Evolutionary conservation across 2,113 vertebrate species (phyloP).

Genomic region (Saccopteryx leptura): DNA sequence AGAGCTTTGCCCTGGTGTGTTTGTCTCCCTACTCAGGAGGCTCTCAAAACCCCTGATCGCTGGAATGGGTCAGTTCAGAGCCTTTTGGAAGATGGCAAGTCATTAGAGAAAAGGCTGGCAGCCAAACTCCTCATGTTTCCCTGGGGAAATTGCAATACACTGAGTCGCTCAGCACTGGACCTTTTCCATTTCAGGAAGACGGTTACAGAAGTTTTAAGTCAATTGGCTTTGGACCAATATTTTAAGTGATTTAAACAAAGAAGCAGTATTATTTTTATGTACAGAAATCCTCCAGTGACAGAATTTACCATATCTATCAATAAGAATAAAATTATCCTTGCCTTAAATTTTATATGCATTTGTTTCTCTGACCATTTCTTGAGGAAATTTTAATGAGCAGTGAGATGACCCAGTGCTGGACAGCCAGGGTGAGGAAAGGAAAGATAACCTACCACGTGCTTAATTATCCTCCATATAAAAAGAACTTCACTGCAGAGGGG

Average conservation of each 20-base stretch:
- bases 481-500: neutral
- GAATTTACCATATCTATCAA: neutral
- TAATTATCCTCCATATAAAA: conserved; percentile 74
- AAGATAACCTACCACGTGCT: conserved; percentile 73
- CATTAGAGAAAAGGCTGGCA: neutral
- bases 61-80: neutral
- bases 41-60: neutral
- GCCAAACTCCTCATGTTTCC: neutral
- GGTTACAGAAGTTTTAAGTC: neutral
- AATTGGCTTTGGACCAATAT: neutral
- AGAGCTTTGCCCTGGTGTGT: neutral
- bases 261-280: neutral
- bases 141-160: neutral
- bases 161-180: neutral
- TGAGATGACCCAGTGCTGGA: conserved; percentile 52
- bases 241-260: conserved; percentile 26
- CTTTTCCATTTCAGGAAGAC: neutral
- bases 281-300: conserved; percentile 12
- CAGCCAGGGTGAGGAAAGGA: conserved; percentile 4
- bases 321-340: conserved; percentile 2
- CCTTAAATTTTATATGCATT: conserved; percentile 39
- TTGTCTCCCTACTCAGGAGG: neutral
- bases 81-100: neutral
- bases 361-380: conserved; percentile 25
- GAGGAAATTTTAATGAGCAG: conserved; percentile 66